Conservation (phyloP, 2,888 invertebrate species). For the Aleiodes alternator region DNA sequence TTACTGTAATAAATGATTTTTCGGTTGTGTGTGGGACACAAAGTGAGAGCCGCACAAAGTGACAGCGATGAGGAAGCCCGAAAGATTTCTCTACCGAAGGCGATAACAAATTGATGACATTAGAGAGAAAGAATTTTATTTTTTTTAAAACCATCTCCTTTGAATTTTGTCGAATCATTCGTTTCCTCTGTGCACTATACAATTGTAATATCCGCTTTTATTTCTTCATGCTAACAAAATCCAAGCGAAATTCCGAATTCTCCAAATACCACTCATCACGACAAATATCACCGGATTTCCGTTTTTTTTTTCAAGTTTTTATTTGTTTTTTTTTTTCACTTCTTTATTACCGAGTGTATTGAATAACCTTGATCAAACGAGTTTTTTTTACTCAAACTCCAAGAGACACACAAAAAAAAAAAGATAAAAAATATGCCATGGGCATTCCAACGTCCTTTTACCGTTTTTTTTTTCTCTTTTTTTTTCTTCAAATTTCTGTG, state of each 20-base stretch:
- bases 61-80: slow-evolving; percentile 15
- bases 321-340: slow-evolving; percentile 21
- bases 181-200: slow-evolving; percentile 1
- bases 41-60: slow-evolving; percentile 11
- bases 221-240: slow-evolving; percentile 28
- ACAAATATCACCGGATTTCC: slow-evolving; percentile 38
- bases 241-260: slow-evolving; percentile 32
- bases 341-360: slow-evolving; percentile 15
- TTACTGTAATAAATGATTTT: slow-evolving; percentile 28
- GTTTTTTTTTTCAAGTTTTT: slow-evolving; percentile 14
- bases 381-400: slow-evolving; percentile 13
- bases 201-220: slow-evolving; percentile 12
- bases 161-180: not conserved
- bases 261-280: slow-evolving; percentile 32
- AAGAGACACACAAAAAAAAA: slow-evolving; percentile 6
- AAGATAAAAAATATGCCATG: slow-evolving; percentile 28
- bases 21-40: slow-evolving; percentile 31
- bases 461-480: not conserved
- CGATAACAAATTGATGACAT: slow-evolving; percentile 24
- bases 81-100: slow-evolving; percentile 30
- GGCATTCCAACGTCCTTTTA: slow-evolving; percentile 8
- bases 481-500: not conserved
- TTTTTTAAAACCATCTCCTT: not conserved
- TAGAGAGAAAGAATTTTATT: slow-evolving; percentile 1
- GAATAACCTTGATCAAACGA: slow-evolving; percentile 32